These are phyloP conservation scores for Cheilosia variabilis DNA, from an alignment of 2,888 invertebrate species.

Conservation along the genomic window DNA sequence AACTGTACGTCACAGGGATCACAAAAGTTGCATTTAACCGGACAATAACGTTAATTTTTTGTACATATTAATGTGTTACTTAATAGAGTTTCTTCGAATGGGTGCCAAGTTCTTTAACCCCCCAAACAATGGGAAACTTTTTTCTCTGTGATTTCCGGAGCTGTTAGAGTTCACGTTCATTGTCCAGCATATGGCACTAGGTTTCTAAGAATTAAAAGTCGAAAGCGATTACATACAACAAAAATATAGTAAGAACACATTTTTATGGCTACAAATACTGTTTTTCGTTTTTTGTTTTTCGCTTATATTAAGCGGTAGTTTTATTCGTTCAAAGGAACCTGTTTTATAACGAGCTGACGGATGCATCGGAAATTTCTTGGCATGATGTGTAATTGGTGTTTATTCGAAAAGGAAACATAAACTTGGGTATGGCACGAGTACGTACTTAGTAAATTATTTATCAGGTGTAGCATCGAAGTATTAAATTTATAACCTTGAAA, in stretches of 20 bases:
- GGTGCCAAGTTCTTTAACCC: conserved; percentile 30
- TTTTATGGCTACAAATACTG: background rate
- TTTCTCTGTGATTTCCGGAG: background rate
- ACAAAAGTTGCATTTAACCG: conserved; percentile 1
- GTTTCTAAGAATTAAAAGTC: conserved; percentile 6
- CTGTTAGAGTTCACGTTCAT: conserved; percentile 4
- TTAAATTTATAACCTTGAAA: background rate
- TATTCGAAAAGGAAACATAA: background rate
- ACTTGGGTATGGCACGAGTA: background rate
- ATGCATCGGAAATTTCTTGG: conserved; percentile 14
- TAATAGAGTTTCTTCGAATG: background rate
- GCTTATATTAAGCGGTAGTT: conserved; percentile 45
- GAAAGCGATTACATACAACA: background rate
- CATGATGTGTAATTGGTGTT: background rate
- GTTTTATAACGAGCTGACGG: conserved; percentile 9
- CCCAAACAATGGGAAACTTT: conserved; percentile 1
- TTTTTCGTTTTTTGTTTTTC: conserved; percentile 22
- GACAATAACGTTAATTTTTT: conserved; percentile 10
- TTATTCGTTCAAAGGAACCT: conserved; percentile 27
- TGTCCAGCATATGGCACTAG: conserved; percentile 1
- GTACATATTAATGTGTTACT: background rate
- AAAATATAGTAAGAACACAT: background rate
- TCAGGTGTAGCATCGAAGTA: background rate
- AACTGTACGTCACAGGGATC: background rate
- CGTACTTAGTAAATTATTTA: background rate